A percentile compares a stretch with the other conserved stretches of the same genome.
Evolutionary conservation across 2,797 vertebrate genomes (phyloP).

Genomic region (Eospalax fontanierii): DNA sequence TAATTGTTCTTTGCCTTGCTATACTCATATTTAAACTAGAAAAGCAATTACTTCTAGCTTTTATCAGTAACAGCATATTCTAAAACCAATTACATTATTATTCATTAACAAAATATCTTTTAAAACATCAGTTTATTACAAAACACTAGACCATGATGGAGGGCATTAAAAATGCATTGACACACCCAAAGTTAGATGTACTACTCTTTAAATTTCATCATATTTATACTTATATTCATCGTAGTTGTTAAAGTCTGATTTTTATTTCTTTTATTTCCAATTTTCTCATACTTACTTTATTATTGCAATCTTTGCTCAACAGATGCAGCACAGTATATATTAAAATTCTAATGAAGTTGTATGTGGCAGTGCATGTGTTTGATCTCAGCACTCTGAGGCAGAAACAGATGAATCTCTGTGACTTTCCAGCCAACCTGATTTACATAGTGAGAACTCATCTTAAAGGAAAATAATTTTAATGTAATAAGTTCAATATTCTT

Average conservation of each 20-base stretch:
- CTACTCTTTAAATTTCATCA: not conserved
- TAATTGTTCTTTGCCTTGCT: not conserved
- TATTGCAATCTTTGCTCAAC: not conserved
- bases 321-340: not conserved
- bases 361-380: too few relatives aligned
- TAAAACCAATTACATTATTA: not conserved
- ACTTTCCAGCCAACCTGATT: too few relatives aligned
- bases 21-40: not conserved
- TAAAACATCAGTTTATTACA: not conserved
- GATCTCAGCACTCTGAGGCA: too few relatives aligned
- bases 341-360: not conserved
- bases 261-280: not conserved
- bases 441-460: too few relatives aligned
- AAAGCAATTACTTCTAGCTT: not conserved
- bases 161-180: conserved; percentile 29
- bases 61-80: not conserved
- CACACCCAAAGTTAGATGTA: not conserved
- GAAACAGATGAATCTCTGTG: too few relatives aligned
- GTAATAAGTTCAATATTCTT: not conserved
- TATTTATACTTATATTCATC: not conserved
- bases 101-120: not conserved
- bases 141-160: conserved; percentile 1
- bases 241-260: not conserved
- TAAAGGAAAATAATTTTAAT: not conserved
- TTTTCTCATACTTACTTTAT: not conserved